Percentiles rank a stretch among this genome's conserved stretches.
These are phyloP conservation scores for Oxygymnocypris stewartii DNA, from an alignment of 2,113 vertebrate genomes.

Conservation along the genomic window DNA sequence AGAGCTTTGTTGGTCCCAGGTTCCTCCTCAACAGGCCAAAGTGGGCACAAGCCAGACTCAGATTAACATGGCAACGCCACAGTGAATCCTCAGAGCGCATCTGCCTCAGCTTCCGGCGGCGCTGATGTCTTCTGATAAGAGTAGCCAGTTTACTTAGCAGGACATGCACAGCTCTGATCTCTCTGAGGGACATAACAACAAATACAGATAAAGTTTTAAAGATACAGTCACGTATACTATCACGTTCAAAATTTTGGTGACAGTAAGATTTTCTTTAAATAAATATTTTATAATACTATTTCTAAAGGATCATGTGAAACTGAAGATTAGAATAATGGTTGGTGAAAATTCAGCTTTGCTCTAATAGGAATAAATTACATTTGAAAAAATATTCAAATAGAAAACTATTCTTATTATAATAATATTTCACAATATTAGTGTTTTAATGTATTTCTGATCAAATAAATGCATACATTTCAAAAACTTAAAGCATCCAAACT, in stretches of 20 bases:
- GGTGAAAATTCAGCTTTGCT: too few species aligned
- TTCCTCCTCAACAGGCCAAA: constrained; percentile 74
- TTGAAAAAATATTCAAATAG: too few species aligned
- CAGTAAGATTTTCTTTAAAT: not conserved
- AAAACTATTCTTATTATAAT: too few species aligned
- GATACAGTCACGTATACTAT: not conserved
- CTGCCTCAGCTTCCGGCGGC: constrained; percentile 70
- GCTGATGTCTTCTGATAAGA: constrained; percentile 64
- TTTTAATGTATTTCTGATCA: not conserved
- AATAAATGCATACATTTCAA: not conserved
- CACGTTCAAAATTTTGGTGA: not conserved
- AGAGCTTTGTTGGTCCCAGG: constrained; percentile 63
- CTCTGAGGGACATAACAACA: constrained; percentile 52
- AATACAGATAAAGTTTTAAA: not conserved
- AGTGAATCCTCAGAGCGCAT: constrained; percentile 79
- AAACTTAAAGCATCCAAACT: not conserved
- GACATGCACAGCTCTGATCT: constrained; percentile 63
- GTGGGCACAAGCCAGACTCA: constrained; percentile 77
- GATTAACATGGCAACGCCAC: constrained; percentile 85
- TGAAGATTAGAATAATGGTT: too few species aligned
- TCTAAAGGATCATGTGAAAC: too few species aligned
- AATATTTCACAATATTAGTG: too few species aligned
- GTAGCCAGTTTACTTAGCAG: constrained; percentile 69
- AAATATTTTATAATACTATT: not conserved
- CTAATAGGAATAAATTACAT: too few species aligned